Evolutionary conservation across 2,113 vertebrate species (phyloP), one percentile per base, ranked within the genome.

Genomic region (Sphaerodactylus townsendi): DNA sequence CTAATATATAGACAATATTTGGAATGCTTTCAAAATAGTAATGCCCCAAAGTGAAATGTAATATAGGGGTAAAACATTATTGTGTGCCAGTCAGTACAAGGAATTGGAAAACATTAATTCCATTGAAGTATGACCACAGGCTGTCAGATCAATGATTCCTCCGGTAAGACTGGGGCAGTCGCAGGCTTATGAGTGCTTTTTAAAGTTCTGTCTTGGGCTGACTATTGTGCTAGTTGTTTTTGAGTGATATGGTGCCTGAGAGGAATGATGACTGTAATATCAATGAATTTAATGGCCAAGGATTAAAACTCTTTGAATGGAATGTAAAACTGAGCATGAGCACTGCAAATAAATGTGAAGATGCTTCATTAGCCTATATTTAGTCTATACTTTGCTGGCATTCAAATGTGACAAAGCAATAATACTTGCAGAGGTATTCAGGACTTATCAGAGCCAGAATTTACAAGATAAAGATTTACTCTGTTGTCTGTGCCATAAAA

Each of bases 1-100:
- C 90, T 90, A 93, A 90, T 87, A 92, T 86, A 93, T 93, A 91
- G 86, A 89, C 87, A 94, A 90, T 91, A 90, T 92, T 87, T 93
- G 91, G 77, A 91, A 92, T 87, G 79, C 82, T 92, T 92, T 93
- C 90, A 91, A 90, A 92, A 89, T 90, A 86, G 91, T 93, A 92
- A 92, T 86, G 74, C 82, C 80, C 90, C 77, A 88, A 90, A 90
- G 89, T 79, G 90, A 93, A 93, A 92, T 91, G 93, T 89, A 92
- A 91, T 93, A 87, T 89, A 85, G 89, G 83, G 81, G 19, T 5
- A 48, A 79, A 25, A 25, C 66, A 71, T 46, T 68, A 13, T 33
- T 79, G 86, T 83, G 71, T 76, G 62, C 62, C 81, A 68, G 35
- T 89, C 85, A 92, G 73, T 82, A 81, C 71, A 89, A 93, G 87